Base-by-base conservation (phyloP, 2,797 vertebrate species). In the Enteromius trimaculatus region DNA sequence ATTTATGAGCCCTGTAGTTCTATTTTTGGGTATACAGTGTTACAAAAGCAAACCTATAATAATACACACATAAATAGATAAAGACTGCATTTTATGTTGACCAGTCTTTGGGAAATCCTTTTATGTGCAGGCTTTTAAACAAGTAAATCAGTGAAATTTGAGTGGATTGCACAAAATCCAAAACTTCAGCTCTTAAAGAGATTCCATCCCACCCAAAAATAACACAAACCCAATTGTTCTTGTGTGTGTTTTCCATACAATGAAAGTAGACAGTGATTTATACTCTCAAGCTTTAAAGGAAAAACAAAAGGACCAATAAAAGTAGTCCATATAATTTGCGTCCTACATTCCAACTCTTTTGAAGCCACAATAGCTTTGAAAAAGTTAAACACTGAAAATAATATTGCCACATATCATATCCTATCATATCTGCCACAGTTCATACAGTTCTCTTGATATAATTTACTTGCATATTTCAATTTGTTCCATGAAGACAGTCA, bases 291-390 rank as follows among this genome's bases (percentile, higher is more conserved):
- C 49, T 75, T 11, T 14, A 13, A 37, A 75, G 49, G 31, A 75
- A 75, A 37, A 75, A 75, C 51, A 75, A 75, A 75, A 53, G 70
- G 4, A 31, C 47, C 23, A 29, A 39, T 72, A 49, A 72, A 71
- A 21, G 10, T 23, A 55, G 49, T 75, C 19, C 51, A n/a, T 23
- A 55, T 14, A 26, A 29, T 26, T 47, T 29, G 8, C 26, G 34
- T 39, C 37, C 66, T 23, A 42, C 66, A 23, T 44, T 26, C n/a
- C 42, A 26, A 44, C 13, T 26, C 26, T 64, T 64, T 13, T 49
- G 0, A 72, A 51, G 9, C 49, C 51, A 55, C 6, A 10, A 31
- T 3, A 71, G 8, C 26, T 31, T 31, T 21, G 21, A 75, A 7
- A 0, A 8, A 39, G 49, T 23, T 55, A 37, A 2, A 16, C 11